Conservation (phyloP, 2,113 vertebrate species). For the Corynorhinus townsendii region DNA sequence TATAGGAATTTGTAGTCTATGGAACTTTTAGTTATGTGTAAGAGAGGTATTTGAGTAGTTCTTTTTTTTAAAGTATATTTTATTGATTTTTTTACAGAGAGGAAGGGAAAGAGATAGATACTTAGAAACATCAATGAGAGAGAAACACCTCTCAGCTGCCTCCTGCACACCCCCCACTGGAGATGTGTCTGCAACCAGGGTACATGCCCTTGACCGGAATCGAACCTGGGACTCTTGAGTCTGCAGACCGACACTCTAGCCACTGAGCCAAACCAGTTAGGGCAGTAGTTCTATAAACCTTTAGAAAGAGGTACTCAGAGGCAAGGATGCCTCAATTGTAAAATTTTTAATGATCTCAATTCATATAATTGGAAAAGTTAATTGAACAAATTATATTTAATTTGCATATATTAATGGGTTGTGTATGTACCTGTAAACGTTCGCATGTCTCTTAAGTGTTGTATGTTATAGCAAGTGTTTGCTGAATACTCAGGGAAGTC, state of each 20-base stretch:
- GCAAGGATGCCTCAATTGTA: background rate
- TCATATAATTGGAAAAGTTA: background rate
- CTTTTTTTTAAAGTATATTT: too few relatives aligned
- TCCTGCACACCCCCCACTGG: too few relatives aligned
- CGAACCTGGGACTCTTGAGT: too few relatives aligned
- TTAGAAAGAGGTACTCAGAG: background rate
- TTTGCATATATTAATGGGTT: background rate
- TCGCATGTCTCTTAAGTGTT: background rate
- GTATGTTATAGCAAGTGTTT: background rate
- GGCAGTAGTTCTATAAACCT: background rate
- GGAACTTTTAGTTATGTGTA: background rate
- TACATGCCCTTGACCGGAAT: too few relatives aligned
- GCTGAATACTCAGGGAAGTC: background rate
- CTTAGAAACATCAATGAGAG: too few relatives aligned
- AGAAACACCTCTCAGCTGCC: too few relatives aligned
- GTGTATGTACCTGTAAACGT: background rate
- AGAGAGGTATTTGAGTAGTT: background rate
- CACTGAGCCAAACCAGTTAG: too few relatives aligned
- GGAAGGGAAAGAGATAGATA: too few relatives aligned
- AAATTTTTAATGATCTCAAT: background rate
- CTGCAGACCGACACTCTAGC: too few relatives aligned
- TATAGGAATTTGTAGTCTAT: conserved; percentile 2
- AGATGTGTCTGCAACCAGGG: too few relatives aligned
- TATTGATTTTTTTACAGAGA: too few relatives aligned
- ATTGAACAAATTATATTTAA: background rate